Conservation (phyloP, 2,113 vertebrate species). For the Percina caprodes region DNA sequence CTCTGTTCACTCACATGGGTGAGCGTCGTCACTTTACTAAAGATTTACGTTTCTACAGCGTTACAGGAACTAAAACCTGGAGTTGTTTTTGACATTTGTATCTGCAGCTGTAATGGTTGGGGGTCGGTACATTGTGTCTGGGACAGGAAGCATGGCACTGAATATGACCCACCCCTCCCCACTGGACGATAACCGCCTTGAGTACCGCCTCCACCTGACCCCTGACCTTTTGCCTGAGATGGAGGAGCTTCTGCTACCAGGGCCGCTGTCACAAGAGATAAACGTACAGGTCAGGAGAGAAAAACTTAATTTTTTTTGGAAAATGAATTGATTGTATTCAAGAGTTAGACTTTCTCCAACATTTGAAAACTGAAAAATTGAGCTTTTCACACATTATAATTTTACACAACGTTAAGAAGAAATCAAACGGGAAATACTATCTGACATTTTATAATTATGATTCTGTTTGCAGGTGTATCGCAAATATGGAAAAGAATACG, state of each 20-base stretch:
- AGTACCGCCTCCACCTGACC: constrained; percentile 88
- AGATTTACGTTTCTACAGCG: constrained; percentile 1
- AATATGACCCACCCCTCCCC: constrained; percentile 88
- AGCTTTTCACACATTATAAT: background rate
- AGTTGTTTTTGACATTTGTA: constrained; percentile 2
- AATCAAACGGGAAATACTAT: background rate
- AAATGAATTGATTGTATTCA: background rate
- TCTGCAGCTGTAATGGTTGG: constrained; percentile 86
- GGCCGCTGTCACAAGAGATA: constrained; percentile 83
- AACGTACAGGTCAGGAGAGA: constrained; percentile 88
- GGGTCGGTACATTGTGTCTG: constrained; percentile 87
- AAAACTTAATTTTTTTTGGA: background rate
- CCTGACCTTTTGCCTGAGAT: constrained; percentile 86
- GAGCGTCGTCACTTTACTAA: constrained; percentile 53
- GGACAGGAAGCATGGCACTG: constrained; percentile 80
- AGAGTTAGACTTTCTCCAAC: background rate
- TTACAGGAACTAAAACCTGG: background rate
- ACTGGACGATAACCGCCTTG: constrained; percentile 88
- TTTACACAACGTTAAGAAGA: background rate
- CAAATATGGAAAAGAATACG: constrained; percentile 90
- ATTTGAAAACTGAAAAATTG: background rate
- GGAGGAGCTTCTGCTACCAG: constrained; percentile 88
- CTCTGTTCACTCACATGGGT: constrained; percentile 96
- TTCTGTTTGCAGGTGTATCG: constrained; percentile 87
- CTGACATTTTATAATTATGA: background rate